Base-by-base conservation (phyloP, 2,113 vertebrate genomes). In the Myocastor coypus region DNA sequence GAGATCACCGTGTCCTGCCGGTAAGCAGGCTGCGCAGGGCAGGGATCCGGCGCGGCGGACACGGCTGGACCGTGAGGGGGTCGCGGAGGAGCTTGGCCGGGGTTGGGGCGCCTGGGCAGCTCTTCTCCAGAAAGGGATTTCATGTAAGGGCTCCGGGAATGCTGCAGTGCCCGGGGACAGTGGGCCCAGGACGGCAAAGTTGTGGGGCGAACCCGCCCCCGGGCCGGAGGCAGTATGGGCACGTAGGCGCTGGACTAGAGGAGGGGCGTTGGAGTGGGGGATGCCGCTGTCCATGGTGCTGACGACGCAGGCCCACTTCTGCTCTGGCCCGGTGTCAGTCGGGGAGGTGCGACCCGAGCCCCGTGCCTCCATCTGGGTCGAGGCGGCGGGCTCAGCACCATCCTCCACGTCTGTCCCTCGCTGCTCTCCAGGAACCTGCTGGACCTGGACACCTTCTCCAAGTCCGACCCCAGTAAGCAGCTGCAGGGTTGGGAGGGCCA, bases 361-460 rank as follows among this genome's bases (percentile, higher is more conserved):
- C 69, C n/a, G 69, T 9, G 69, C 69, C 69, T 40, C n/a, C 20
- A 71, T 24, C 63, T 2, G 2, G 40, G 19, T 81, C 32, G 2
- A 0, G 14, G 86, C 55, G 40, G 93, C 61, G 19, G 24, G 2
- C 82, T 81, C 42, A 0, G 0, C 90, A 5, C 50, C 24, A 52
- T 97, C 95, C 30, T 16, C 97, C 93, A 4, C 63, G 4, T 98
- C 93, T 82, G 82, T 83, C 92, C 98, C 40, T 98, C 92, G 59
- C 69, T 93, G 93, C 95, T 97, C 96, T 92, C 52, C 96, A 99
- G 99, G 98, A 99, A 98, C 97, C 98, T 99, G 94, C 98, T 99
- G 97, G 99, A 99, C 96, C 98, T 99, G 98, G 99, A 99, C 98
- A 99, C 99, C 57, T 99, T 99, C 98, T 99, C 99, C 83, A 99